Base-by-base conservation (phyloP, 2,797 vertebrate genomes). In the Emys orbicularis region DNA sequence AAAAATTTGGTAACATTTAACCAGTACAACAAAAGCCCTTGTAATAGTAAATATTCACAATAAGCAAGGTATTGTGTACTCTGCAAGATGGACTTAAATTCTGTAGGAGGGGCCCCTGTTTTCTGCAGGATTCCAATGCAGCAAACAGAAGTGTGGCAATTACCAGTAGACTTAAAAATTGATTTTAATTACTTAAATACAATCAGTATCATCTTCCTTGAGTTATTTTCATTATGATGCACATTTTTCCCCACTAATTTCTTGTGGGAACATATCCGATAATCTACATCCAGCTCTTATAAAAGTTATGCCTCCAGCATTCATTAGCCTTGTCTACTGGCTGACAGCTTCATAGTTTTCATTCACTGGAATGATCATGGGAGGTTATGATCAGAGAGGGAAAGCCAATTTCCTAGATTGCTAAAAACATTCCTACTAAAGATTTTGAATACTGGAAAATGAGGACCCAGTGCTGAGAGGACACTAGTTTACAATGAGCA, bases 51-150 rank as follows among this genome's bases (percentile, higher is more conserved):
- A 81, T 41, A 25, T 31, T 74, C 49, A 81, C 37, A 21, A 79
- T 4, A 56, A 80, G 13, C 13, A 57, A 72, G n/a, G 47, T n/a
- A 44, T 37, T 41, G 57, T 54, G 25, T n/a, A 61, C n/a, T 61
- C 19, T 50, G 27, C 44, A 83, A 59, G n/a, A 8, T 72, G 68
- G 16, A 19, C 41, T 15, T 76, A 53, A 5, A 37, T 41, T 57
- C 41, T 82, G 13, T 50, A 74, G 27, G 6, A 77, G 6, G 56
- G 1, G 34, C 83, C 53, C 8, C 87, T 65, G 41, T 77, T 68
- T 54, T 12, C 23, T 54, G 4, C 13, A 84, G 82, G n/a, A 50
- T 68, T 84, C 61, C 53, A 90, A 34, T 74, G 89, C 16, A 95
- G 59, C 80, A 90, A 86, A 86, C 6, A 4, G 44, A 77, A 29